Percentiles rank a stretch among this genome's conserved stretches.
Conservation (phyloP, 2,797 vertebrate species). For the Pipistrellus kuhlii region DNA sequence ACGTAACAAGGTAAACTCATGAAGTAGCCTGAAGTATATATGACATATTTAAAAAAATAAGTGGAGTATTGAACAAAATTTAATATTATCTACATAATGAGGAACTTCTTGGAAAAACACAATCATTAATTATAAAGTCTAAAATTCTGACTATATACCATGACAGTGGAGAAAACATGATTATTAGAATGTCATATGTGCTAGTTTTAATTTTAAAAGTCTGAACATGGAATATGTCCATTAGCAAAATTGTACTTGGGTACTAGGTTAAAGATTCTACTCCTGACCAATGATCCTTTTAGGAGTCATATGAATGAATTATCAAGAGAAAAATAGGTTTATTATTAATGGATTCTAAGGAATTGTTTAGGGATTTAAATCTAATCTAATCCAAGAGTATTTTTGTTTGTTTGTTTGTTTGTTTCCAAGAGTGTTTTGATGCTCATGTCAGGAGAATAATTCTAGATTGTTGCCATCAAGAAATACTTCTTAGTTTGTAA, state of each 20-base stretch:
- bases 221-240: not conserved
- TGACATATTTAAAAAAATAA: slow-evolving; percentile 21
- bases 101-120: not conserved
- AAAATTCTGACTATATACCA: not conserved
- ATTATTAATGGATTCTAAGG: not conserved
- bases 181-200: not conserved
- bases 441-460: not conserved
- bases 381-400: not conserved
- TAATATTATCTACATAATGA: not conserved
- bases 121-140: not conserved
- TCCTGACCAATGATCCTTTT: not conserved
- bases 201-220: not conserved
- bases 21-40: not conserved
- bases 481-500: slow-evolving; percentile 32
- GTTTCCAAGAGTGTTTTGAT: not conserved
- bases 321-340: not conserved
- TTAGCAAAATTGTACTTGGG: not conserved
- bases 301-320: not conserved
- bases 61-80: not conserved
- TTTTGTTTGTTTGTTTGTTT: not conserved
- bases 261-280: not conserved
- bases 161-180: not conserved
- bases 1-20: not conserved
- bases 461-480: slow-evolving; percentile 45
- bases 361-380: slow-evolving; percentile 48